Conservation (phyloP, 2,113 vertebrate genomes). For the Percopsis transmontana region DNA sequence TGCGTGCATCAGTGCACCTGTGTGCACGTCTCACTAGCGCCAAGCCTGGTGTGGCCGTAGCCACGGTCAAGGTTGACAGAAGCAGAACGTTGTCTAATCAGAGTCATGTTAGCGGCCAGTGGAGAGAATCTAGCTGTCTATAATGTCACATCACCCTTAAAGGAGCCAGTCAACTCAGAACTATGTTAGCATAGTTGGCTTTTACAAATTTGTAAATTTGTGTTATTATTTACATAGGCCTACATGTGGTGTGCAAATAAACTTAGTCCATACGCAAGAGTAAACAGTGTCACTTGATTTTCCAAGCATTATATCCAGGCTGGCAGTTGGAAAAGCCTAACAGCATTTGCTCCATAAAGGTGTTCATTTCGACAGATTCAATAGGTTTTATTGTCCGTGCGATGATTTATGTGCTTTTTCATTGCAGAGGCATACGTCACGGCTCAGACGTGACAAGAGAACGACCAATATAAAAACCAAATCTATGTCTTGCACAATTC, state of each 20-base stretch:
- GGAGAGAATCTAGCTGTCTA: not conserved
- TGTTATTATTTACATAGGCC: too few relatives aligned
- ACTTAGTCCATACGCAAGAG: too few relatives aligned
- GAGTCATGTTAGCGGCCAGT: constrained; percentile 8
- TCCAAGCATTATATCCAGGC: too few relatives aligned
- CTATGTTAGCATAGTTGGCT: too few relatives aligned
- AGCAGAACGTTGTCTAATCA: constrained; percentile 14
- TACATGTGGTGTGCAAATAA: too few relatives aligned
- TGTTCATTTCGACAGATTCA: constrained; percentile 13
- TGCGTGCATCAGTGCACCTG: constrained; percentile 9
- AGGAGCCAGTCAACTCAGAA: too few relatives aligned
- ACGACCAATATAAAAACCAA: constrained; percentile 28
- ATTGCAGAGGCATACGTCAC: constrained; percentile 12
- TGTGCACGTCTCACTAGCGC: constrained; percentile 19
- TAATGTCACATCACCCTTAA: too few relatives aligned
- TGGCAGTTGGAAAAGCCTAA: too few relatives aligned
- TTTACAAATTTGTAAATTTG: too few relatives aligned
- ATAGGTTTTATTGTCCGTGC: not conserved
- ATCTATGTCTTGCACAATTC: not conserved
- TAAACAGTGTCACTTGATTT: too few relatives aligned
- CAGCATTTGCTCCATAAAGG: too few relatives aligned
- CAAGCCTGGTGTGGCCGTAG: constrained; percentile 8
- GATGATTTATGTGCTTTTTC: constrained; percentile 4
- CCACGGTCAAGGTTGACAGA: constrained; percentile 9
- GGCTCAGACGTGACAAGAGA: constrained; percentile 25